Evolutionary conservation across 53 echinoderm and acorn worm genomes (phyloP).

Genomic region (Hippasteria phrygiana): DNA sequence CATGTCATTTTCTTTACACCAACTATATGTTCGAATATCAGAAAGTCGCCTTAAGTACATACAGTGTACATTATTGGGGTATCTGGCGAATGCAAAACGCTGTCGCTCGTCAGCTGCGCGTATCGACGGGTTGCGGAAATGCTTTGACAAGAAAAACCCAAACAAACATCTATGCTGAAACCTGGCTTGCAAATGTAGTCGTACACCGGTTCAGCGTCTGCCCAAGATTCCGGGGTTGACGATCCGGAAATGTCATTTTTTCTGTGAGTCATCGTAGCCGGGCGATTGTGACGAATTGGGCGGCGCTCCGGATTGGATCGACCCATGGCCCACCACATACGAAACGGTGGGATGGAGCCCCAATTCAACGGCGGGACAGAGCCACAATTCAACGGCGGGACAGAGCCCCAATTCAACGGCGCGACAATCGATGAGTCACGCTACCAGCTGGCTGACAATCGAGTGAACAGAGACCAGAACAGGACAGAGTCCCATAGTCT

Average conservation of each 20-base stretch:
- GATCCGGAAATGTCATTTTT: neutral
- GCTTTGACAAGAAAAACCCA: too few relatives aligned
- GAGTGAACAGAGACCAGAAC: neutral
- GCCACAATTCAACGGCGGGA: neutral
- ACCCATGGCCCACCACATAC: conserved; percentile 24
- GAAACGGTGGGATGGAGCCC: neutral
- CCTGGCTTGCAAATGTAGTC: neutral
- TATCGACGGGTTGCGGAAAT: too few relatives aligned
- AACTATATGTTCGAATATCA: too few relatives aligned
- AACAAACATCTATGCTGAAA: neutral
- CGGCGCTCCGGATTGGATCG: neutral
- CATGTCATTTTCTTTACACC: too few relatives aligned
- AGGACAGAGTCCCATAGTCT: neutral
- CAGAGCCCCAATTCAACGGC: conserved; percentile 22
- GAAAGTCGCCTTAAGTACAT: too few relatives aligned
- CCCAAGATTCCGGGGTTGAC: neutral
- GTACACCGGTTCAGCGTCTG: neutral
- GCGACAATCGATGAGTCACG: conserved; percentile 17
- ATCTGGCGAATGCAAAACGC: too few relatives aligned
- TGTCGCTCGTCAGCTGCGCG: too few relatives aligned
- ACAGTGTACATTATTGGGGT: too few relatives aligned
- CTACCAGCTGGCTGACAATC: conserved; percentile 39
- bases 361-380: conserved; percentile 7
- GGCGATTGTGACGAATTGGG: neutral
- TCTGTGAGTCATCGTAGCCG: neutral